These are phyloP conservation scores for Setipinna tenuifilis DNA, from an alignment of 2,797 vertebrate genomes.

Conservation along the genomic window DNA sequence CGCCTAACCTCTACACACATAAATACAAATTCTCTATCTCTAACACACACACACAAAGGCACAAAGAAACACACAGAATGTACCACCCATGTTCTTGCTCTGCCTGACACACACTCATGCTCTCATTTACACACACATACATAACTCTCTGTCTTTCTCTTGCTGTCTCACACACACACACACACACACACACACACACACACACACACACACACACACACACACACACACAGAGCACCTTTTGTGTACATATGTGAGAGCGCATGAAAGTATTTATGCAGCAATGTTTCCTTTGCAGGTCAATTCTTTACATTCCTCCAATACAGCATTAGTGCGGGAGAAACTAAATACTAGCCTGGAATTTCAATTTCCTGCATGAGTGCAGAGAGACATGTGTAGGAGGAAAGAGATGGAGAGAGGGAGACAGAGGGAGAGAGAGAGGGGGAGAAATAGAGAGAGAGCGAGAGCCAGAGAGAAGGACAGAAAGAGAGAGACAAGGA, in stretches of 20 bases:
- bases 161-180: background rate
- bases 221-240: conserved; percentile 11
- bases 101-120: background rate
- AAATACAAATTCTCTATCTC: background rate
- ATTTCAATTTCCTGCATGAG: conserved; percentile 54
- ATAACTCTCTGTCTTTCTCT: background rate
- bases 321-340: conserved; percentile 32
- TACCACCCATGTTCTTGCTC: background rate
- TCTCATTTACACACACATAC: background rate
- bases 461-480: too few species aligned
- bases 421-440: background rate
- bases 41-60: conserved; percentile 15
- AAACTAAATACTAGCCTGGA: conserved; percentile 41
- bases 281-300: background rate
- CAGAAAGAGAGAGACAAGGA: background rate
- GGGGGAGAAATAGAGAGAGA: background rate
- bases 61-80: background rate
- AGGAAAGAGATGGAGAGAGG: background rate
- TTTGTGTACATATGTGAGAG: background rate
- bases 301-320: conserved; percentile 38
- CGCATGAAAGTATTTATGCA: conserved; percentile 3
- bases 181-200: background rate
- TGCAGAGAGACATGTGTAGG: conserved; percentile 29
- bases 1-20: background rate
- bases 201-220: background rate